Conservation (phyloP, 2,797 vertebrate species). For the Anableps anableps region DNA sequence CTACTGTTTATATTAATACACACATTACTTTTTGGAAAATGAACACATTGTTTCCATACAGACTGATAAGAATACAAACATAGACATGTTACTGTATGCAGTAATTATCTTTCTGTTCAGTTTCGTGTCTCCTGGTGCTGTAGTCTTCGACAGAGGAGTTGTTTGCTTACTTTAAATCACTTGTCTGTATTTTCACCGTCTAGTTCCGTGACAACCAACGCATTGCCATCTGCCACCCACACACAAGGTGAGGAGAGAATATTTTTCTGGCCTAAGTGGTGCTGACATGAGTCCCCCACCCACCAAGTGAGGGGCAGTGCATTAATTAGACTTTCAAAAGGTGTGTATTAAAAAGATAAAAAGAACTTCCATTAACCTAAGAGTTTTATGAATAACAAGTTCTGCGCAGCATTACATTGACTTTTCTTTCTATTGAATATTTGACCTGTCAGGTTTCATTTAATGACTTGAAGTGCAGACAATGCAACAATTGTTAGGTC, state of each 20-base stretch:
- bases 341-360: slow-evolving; percentile 18
- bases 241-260: slow-evolving; percentile 57
- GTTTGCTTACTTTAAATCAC: slow-evolving; percentile 60
- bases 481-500: slow-evolving; percentile 55
- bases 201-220: slow-evolving; percentile 56
- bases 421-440: slow-evolving; percentile 43
- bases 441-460: slow-evolving; percentile 63
- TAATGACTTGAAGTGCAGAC: slow-evolving; percentile 47
- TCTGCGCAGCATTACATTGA: slow-evolving; percentile 19
- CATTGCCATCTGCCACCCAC: slow-evolving; percentile 66
- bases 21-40: neutral
- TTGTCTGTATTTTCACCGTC: slow-evolving; percentile 57
- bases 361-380: slow-evolving; percentile 35
- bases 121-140: slow-evolving; percentile 26
- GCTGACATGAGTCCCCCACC: slow-evolving; percentile 25
- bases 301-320: slow-evolving; percentile 27
- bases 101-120: neutral
- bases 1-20: neutral
- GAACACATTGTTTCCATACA: neutral
- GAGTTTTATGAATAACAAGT: slow-evolving; percentile 49
- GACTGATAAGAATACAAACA: neutral
- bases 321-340: slow-evolving; percentile 24
- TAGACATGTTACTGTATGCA: too few species aligned
- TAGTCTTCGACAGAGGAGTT: slow-evolving; percentile 34
- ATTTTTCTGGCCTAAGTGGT: slow-evolving; percentile 33